Evolutionary conservation across 2,888 invertebrate genomes (phyloP), one percentile per base, ranked within the genome.

Genomic region (Xylophagus ater): DNA sequence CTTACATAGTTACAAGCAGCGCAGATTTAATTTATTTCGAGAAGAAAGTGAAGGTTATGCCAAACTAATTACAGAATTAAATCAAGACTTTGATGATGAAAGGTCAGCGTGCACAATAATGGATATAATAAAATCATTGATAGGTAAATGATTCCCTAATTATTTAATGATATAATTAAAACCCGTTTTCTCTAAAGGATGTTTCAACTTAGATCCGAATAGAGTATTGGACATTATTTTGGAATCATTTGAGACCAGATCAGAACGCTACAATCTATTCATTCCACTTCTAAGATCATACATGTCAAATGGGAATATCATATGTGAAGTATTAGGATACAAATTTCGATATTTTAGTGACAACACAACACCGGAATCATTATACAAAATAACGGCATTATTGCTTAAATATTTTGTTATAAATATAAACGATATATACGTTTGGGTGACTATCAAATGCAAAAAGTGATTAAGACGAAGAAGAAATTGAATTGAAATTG

Each of bases 41-140:
- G 98, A 99, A 69, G 98, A 99, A 69, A 93, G 88, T 67, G 98
- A 99, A 71, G 98, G 98, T 5, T 99, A 93, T 69, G 86, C 97
- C 2, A 99, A 99, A 65, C 70, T 97, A 31, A 80, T 94, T 41
- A 83, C 89, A 13, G 96, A 96, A 70, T 68, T 98, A 43, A 89
- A 88, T 71, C 88, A 89, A 64, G 83, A 86, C 53, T 71, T 77
- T 48, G 72, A 71, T 40, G 73, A 73, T 55, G 69, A 73, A 48
- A 71, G 72, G 38, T 74, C 76, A 46, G 75, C 80, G 50, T 74
- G 74, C 53, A 72, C 73, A 47, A 73, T 85, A 49, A 71, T 94
- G 55, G 85, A 92, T 70, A 85, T 88, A 41, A 85, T 94, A 38
- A 89, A 90, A 60, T 90, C 93, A 3, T 70, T 96, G 39, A 94